A percentile compares a stretch with the other conserved stretches of the same genome.
Conservation (phyloP, 1,140 invertebrate species). For the Drosophila varians region DNA sequence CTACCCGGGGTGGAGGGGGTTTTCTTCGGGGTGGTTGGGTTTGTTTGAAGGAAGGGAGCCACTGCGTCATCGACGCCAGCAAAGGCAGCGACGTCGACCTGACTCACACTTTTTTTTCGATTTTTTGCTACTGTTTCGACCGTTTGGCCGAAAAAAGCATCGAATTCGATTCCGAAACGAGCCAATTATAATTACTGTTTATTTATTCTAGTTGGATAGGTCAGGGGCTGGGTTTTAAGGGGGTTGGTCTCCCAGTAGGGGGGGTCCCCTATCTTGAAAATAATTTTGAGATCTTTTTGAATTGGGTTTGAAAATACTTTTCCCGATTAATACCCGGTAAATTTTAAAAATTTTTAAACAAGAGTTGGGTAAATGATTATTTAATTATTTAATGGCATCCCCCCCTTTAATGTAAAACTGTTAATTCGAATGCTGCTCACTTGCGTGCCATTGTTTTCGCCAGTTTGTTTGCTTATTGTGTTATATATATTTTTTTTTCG, state of each 20-base stretch:
- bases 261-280: background rate
- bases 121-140: background rate
- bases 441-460: constrained; percentile 45
- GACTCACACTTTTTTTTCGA: constrained; percentile 1
- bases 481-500: background rate
- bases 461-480: constrained; percentile 4
- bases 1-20: background rate
- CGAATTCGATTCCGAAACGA: constrained; percentile 57
- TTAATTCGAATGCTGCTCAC: constrained; percentile 31
- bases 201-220: constrained; percentile 45
- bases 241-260: background rate
- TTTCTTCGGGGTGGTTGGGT: background rate
- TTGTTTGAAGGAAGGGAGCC: background rate
- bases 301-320: no score
- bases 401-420: constrained; percentile 33
- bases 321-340: no score
- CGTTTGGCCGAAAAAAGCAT: constrained; percentile 28
- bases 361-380: no score
- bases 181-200: constrained; percentile 71
- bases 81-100: constrained; percentile 1
- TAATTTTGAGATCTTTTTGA: no score
- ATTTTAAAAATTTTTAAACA: no score
- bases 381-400: background rate
- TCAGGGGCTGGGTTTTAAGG: background rate
- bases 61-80: constrained; percentile 20